phyloP scores from a whole-genome alignment of 2,113 vertebrate genomes.

The Tylochromis polylepis region DNA sequence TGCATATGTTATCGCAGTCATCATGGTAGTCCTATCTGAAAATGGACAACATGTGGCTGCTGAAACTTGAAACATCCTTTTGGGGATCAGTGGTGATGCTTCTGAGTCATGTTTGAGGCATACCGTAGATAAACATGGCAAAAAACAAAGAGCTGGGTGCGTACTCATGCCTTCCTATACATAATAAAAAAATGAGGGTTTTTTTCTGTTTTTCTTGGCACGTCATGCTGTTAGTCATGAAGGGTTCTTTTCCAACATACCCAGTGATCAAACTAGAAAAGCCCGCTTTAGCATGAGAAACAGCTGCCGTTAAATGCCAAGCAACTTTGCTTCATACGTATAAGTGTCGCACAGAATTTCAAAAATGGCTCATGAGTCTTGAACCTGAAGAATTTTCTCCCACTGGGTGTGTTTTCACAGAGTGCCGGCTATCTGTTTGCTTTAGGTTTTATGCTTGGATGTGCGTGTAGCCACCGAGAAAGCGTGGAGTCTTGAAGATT shows the following conservation, averaged over 20 bases:
- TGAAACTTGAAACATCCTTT: background rate
- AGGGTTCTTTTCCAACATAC: background rate
- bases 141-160: background rate
- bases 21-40: background rate
- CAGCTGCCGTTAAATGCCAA: background rate
- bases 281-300: background rate
- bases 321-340: background rate
- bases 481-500: background rate
- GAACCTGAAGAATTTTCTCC: background rate
- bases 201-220: constrained; percentile 8
- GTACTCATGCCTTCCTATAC: background rate
- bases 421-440: background rate
- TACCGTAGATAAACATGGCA: background rate
- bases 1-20: background rate
- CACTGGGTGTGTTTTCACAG: background rate
- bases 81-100: background rate
- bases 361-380: background rate
- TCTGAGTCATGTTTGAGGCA: constrained; percentile 15
- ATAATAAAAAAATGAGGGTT: background rate
- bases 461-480: constrained; percentile 22
- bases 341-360: background rate
- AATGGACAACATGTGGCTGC: background rate
- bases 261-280: background rate
- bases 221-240: background rate
- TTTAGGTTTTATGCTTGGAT: constrained; percentile 30